These are phyloP conservation scores for Tachina fera DNA, from an alignment of 2,888 invertebrate genomes.

Conservation along the genomic window DNA sequence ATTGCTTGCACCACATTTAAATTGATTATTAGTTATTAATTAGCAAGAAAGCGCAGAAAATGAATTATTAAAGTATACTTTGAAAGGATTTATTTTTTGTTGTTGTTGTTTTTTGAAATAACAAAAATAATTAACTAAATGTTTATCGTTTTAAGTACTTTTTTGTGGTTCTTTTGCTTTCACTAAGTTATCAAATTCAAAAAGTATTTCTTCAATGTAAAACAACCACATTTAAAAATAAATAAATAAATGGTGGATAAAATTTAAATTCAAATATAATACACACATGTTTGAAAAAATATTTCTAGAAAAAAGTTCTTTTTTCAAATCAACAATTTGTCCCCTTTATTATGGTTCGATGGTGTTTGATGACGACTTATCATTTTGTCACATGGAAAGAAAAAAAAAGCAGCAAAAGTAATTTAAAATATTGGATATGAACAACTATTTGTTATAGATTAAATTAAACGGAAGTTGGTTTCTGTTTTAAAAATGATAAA, in stretches of 20 bases:
- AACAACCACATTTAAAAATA: conserved; percentile 50
- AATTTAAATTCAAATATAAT: conserved; percentile 18
- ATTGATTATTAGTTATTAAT: conserved; percentile 73
- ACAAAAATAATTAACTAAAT: conserved; percentile 9
- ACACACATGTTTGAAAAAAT: conserved; percentile 6
- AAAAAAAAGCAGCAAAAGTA: conserved; percentile 6
- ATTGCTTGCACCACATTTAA: conserved; percentile 65
- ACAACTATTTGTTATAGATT: conserved; percentile 36
- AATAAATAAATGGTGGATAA: conserved; percentile 40
- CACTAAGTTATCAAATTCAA: conserved; percentile 64
- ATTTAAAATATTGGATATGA: conserved; percentile 49
- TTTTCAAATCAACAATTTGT: conserved; percentile 29
- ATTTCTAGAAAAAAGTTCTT: background rate
- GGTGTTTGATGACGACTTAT: conserved; percentile 63
- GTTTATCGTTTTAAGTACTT: conserved; percentile 25
- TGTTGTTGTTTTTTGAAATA: background rate
- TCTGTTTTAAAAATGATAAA: conserved; percentile 14
- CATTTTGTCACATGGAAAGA: conserved; percentile 49
- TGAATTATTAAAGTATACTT: conserved; percentile 4
- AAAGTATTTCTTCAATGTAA: conserved; percentile 46
- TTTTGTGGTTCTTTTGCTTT: conserved; percentile 43
- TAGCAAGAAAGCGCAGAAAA: conserved; percentile 35
- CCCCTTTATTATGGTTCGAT: conserved; percentile 67
- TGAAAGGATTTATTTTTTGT: background rate
- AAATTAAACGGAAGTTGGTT: conserved; percentile 62